These are phyloP conservation scores for Trilocha varians DNA, from an alignment of 2,888 invertebrate species.

Conservation along the genomic window DNA sequence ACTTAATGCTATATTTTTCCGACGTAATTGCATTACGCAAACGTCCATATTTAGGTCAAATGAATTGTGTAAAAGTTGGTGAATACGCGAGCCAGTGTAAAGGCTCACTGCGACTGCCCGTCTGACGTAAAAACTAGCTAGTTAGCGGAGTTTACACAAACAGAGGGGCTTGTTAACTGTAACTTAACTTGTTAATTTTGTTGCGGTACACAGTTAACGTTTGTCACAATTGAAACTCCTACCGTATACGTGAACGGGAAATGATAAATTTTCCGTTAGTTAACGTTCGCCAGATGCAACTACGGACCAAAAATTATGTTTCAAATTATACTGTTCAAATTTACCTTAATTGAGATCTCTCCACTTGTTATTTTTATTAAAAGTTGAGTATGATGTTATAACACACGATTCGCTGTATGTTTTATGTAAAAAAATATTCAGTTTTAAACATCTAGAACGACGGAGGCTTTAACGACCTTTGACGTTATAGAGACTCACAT, in stretches of 20 bases:
- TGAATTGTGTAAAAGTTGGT: too few species aligned
- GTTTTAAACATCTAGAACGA: too few species aligned
- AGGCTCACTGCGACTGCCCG: constrained; percentile 23
- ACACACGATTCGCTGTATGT: too few species aligned
- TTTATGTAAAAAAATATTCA: too few species aligned
- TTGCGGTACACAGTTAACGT: constrained; percentile 36
- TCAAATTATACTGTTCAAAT: neutral
- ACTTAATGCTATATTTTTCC: too few species aligned
- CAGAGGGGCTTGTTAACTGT: constrained; percentile 57
- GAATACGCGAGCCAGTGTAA: constrained; percentile 22
- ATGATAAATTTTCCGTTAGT: constrained; percentile 17
- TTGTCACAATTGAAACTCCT: constrained; percentile 47
- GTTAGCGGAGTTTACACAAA: constrained; percentile 63
- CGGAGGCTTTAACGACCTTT: too few species aligned
- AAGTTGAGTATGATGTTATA: too few species aligned
- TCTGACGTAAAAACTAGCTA: constrained; percentile 48
- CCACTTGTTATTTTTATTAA: neutral
- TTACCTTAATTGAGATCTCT: neutral
- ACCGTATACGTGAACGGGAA: constrained; percentile 22
- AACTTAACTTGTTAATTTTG: constrained; percentile 65
- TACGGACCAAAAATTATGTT: neutral
- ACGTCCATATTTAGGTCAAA: constrained; percentile 13
- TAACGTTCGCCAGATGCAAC: constrained; percentile 13
- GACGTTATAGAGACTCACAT: too few species aligned
- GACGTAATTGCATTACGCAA: neutral